Conservation (phyloP, 2,113 vertebrate species). For the Hemicordylus capensis region DNA sequence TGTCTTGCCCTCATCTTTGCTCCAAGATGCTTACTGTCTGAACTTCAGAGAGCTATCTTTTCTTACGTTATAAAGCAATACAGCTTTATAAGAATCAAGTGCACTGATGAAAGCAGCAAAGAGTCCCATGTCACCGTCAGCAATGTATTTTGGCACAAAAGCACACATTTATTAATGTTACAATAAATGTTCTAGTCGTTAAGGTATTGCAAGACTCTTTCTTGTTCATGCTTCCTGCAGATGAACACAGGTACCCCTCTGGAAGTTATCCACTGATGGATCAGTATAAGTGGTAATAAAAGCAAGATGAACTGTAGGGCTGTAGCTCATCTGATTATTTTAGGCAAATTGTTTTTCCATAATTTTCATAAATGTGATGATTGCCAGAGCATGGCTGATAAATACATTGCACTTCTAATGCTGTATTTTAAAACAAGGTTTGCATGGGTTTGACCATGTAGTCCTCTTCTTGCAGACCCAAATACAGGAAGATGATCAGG, state of each 20-base stretch:
- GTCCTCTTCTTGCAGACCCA: neutral
- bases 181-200: too few species aligned
- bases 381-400: neutral
- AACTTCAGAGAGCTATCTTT: neutral
- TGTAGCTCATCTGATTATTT: neutral
- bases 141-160: too few species aligned
- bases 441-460: neutral
- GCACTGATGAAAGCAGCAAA: too few species aligned
- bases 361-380: neutral
- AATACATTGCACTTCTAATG: neutral
- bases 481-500: too few species aligned
- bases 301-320: neutral
- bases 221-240: too few species aligned
- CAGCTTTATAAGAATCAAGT: neutral
- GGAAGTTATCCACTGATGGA: neutral
- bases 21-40: neutral
- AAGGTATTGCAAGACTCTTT: too few species aligned
- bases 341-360: neutral
- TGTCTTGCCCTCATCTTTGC: neutral
- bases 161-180: too few species aligned
- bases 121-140: too few species aligned
- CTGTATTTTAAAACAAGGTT: neutral
- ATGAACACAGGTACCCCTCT: too few species aligned
- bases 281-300: neutral
- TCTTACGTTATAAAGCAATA: neutral